Conservation (phyloP, 2,888 invertebrate species). For the Syrphus vitripennis region DNA sequence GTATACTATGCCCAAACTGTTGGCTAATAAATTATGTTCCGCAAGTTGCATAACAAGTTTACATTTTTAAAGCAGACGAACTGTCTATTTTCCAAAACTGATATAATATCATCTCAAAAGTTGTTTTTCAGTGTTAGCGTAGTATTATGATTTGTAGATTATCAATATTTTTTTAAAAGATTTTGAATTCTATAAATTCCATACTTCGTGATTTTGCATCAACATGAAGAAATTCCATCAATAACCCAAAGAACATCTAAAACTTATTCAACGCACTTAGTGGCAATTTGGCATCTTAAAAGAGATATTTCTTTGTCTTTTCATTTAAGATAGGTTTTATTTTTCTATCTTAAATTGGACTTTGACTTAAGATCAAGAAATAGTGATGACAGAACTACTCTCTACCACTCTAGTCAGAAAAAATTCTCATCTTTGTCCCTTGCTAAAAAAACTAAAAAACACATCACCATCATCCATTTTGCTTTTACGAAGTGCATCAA, state of each 20-base stretch:
- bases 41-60: too few species aligned
- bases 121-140: too few species aligned
- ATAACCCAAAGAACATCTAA: neutral
- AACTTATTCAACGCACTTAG: conserved; percentile 2
- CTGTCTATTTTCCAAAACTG: too few species aligned
- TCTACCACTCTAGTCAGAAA: conserved; percentile 3
- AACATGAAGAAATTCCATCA: neutral
- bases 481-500: conserved; percentile 44
- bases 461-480: conserved; percentile 33
- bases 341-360: conserved; percentile 21
- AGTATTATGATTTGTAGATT: too few species aligned
- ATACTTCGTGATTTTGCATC: too few species aligned
- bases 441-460: neutral
- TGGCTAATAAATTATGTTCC: too few species aligned
- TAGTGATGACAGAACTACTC: conserved; percentile 2
- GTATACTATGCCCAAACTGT: too few species aligned
- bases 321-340: conserved; percentile 8
- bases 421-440: conserved; percentile 7
- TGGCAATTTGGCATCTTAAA: conserved; percentile 19
- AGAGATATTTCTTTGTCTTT: conserved; percentile 22
- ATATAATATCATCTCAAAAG: too few species aligned
- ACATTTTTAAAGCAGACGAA: too few species aligned
- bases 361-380: conserved; percentile 16
- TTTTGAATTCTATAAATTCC: too few species aligned
- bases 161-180: too few species aligned